These are phyloP conservation scores for Ctenopoma kingsleyae DNA, from an alignment of 2,797 vertebrate genomes.

Conservation along the genomic window DNA sequence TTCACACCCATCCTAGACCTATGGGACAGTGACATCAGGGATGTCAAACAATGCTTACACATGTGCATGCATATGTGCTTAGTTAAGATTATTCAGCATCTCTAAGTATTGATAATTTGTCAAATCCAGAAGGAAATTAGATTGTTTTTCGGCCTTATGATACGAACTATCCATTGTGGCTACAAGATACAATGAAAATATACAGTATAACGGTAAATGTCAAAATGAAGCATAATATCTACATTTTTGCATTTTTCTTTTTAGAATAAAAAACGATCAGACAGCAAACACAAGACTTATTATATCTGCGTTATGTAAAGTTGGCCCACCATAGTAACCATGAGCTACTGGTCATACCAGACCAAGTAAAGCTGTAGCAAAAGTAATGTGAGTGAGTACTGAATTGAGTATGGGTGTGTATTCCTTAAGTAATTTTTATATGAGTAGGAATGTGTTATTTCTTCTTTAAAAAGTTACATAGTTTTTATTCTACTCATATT, in stretches of 20 bases:
- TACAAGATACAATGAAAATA: not conserved
- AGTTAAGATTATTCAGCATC: conserved; percentile 21
- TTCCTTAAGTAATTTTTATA: not conserved
- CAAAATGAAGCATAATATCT: not conserved
- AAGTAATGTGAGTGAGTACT: not conserved
- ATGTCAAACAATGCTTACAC: conserved; percentile 52
- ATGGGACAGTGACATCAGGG: conserved; percentile 72
- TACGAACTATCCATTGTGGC: not conserved
- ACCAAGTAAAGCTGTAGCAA: not conserved
- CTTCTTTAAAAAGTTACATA: conserved; percentile 4
- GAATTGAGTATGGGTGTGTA: not conserved
- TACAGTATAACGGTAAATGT: not conserved
- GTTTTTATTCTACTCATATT: conserved; percentile 10
- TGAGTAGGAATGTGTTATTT: not conserved
- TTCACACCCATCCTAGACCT: conserved; percentile 71
- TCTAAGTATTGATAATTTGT: conserved; percentile 12
- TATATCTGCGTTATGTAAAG: not conserved
- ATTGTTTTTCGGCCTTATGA: not conserved
- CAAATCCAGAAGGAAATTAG: not conserved
- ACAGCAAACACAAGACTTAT: too few relatives aligned
- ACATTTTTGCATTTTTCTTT: too few relatives aligned
- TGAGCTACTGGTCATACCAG: not conserved
- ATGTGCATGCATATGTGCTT: conserved; percentile 38
- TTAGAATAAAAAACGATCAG: too few relatives aligned
- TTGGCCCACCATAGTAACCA: not conserved